phyloP scores from a whole-genome alignment of 1,140 invertebrate genomes.

The Tyrophagus putrescentiae region DNA sequence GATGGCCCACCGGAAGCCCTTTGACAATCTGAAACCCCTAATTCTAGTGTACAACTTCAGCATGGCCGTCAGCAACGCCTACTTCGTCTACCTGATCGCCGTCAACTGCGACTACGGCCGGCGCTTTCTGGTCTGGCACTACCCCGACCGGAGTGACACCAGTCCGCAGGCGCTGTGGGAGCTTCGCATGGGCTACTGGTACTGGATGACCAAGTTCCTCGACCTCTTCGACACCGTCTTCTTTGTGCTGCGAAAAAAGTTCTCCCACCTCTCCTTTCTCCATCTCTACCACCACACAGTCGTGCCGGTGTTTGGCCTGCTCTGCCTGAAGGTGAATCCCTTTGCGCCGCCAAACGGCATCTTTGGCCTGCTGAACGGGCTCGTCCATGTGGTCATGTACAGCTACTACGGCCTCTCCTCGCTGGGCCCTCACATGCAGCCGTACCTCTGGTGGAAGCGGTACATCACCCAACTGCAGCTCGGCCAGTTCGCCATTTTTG shows the following conservation, averaged over 20 bases:
- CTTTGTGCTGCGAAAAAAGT: constrained; percentile 38
- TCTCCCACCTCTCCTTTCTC: constrained; percentile 36
- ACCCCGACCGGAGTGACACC: neutral
- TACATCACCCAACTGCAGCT: constrained; percentile 43
- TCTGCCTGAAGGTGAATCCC: constrained; percentile 21
- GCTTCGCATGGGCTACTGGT: constrained; percentile 38
- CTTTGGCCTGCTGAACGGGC: constrained; percentile 44
- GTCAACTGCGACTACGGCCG: constrained; percentile 23
- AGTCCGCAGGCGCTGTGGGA: constrained; percentile 23
- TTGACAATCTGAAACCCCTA: neutral
- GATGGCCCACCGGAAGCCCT: neutral
- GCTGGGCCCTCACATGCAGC: constrained; percentile 38
- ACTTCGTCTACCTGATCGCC: constrained; percentile 2
- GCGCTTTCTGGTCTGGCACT: neutral
- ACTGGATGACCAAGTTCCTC: constrained; percentile 37
- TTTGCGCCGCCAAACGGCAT: constrained; percentile 38
- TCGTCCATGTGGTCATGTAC: constrained; percentile 47
- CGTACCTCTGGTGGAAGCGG: constrained; percentile 44
- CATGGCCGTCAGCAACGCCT: neutral
- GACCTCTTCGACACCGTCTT: constrained; percentile 39
- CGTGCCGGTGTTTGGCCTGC: constrained; percentile 25
- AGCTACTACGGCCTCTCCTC: constrained; percentile 41
- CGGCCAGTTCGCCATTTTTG: constrained; percentile 28
- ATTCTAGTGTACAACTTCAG: neutral
- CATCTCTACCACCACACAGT: constrained; percentile 39